A percentile compares a stretch with the other conserved stretches of the same genome.
Conservation (phyloP, 2,113 vertebrate genomes). For the Tonatia bakeri region DNA sequence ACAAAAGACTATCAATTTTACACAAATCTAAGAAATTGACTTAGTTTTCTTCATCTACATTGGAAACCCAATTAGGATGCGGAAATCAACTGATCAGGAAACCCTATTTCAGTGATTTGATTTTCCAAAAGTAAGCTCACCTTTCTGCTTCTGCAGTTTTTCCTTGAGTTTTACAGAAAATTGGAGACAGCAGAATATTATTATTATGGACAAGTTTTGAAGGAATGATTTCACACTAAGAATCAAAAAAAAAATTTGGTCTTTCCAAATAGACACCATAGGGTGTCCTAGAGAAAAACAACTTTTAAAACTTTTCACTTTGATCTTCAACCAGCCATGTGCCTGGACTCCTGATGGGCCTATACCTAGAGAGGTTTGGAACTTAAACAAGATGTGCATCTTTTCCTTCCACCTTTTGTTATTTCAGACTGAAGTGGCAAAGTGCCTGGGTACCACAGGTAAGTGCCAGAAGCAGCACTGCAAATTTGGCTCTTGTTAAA, state of each 20-base stretch:
- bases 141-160: neutral
- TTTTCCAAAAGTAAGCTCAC: neutral
- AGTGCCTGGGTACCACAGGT: conserved; percentile 33
- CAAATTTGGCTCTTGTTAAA: conserved; percentile 60
- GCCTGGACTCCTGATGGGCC: conserved; percentile 14
- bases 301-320: neutral
- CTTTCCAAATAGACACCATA: neutral
- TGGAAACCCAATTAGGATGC: neutral
- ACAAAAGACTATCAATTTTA: neutral
- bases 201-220: neutral
- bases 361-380: conserved; percentile 25
- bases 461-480: conserved; percentile 57
- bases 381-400: neutral
- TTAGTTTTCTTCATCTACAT: neutral
- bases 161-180: neutral
- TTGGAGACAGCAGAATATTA: neutral
- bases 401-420: conserved; percentile 24
- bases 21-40: neutral
- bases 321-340: conserved; percentile 42
- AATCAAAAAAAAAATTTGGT: neutral
- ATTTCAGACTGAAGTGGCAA: conserved; percentile 60
- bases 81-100: no score
- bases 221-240: neutral
- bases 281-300: neutral
- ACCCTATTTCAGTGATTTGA: neutral